phyloP scores from a whole-genome alignment of 1,140 invertebrate species.

The Sminthurinus signatus region DNA sequence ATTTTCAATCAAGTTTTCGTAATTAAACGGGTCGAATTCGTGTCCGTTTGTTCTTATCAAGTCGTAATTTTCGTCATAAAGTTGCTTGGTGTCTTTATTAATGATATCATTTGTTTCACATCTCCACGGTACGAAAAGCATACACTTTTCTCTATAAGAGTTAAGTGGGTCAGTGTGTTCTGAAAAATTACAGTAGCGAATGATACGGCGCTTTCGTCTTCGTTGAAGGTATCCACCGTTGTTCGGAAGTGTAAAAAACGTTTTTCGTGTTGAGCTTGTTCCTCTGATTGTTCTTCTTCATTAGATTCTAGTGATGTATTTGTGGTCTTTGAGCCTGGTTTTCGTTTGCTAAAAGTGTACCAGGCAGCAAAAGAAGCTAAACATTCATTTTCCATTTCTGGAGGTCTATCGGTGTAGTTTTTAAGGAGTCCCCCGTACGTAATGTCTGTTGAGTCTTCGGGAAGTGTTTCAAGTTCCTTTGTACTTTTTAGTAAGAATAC shows the following conservation, averaged over 20 bases:
- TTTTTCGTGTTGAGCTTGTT: neutral
- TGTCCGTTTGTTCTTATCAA: neutral
- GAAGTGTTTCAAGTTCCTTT: slow-evolving; percentile 1
- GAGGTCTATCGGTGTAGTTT: slow-evolving; percentile 19
- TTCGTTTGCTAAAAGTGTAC: slow-evolving; percentile 3
- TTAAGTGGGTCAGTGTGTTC: slow-evolving; percentile 1
- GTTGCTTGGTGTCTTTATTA: neutral
- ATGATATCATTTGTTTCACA: slow-evolving; percentile 3
- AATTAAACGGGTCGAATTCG: neutral
- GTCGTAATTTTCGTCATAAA: neutral
- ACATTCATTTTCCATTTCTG: slow-evolving; percentile 13
- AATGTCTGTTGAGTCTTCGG: slow-evolving; percentile 14
- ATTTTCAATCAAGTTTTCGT: neutral
- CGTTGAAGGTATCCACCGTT: neutral
- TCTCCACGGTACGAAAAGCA: slow-evolving; percentile 20
- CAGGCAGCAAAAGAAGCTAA: slow-evolving; percentile 10
- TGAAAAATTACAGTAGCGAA: neutral
- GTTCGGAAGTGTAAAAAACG: neutral
- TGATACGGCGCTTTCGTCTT: neutral
- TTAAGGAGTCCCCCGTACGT: slow-evolving; percentile 3
- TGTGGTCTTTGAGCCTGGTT: neutral
- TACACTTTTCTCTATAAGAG: slow-evolving; percentile 8
- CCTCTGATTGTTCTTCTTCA: neutral
- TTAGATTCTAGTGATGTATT: no score
- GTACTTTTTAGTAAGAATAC: neutral